A percentile compares a stretch with the other conserved stretches of the same genome.
Evolutionary conservation across 2,113 vertebrate genomes (phyloP).

Genomic region (Notothenia rossii): DNA sequence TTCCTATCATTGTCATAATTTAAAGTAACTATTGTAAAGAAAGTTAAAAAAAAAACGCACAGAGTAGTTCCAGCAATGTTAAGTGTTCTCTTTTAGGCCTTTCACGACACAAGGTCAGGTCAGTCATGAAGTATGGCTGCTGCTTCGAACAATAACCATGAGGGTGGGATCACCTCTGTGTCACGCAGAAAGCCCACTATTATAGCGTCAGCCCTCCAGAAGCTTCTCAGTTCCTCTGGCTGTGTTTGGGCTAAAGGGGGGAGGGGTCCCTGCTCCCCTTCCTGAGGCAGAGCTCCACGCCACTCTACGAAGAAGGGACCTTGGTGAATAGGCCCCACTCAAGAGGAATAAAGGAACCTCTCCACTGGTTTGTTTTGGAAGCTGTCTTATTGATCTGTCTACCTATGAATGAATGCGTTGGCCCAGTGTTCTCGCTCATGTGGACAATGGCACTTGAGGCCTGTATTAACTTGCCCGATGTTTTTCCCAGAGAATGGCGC

Average conservation of each 20-base stretch:
- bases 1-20: slow-evolving; percentile 31
- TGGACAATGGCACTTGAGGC: slow-evolving; percentile 79
- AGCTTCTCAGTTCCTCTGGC: slow-evolving; percentile 61
- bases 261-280: slow-evolving; percentile 32
- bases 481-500: slow-evolving; percentile 57
- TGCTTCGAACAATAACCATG: slow-evolving; percentile 61
- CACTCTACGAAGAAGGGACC: slow-evolving; percentile 61
- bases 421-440: slow-evolving; percentile 69
- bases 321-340: slow-evolving; percentile 76
- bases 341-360: slow-evolving; percentile 77
- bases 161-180: slow-evolving; percentile 69
- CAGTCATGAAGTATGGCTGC: slow-evolving; percentile 47
- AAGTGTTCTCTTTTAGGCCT: slow-evolving; percentile 65
- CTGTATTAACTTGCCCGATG: slow-evolving; percentile 69
- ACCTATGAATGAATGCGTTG: slow-evolving; percentile 74
- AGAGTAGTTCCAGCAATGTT: slow-evolving; percentile 48
- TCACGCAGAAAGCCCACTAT: slow-evolving; percentile 67
- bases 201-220: slow-evolving; percentile 64
- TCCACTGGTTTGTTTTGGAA: slow-evolving; percentile 84
- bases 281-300: slow-evolving; percentile 58
- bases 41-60: slow-evolving; percentile 25
- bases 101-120: slow-evolving; percentile 72
- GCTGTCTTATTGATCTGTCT: slow-evolving; percentile 84
- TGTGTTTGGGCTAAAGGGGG: slow-evolving; percentile 31
- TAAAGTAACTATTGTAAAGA: slow-evolving; percentile 27